These are phyloP conservation scores for Lymantria monacha DNA, from an alignment of 2,888 invertebrate genomes.

Conservation along the genomic window DNA sequence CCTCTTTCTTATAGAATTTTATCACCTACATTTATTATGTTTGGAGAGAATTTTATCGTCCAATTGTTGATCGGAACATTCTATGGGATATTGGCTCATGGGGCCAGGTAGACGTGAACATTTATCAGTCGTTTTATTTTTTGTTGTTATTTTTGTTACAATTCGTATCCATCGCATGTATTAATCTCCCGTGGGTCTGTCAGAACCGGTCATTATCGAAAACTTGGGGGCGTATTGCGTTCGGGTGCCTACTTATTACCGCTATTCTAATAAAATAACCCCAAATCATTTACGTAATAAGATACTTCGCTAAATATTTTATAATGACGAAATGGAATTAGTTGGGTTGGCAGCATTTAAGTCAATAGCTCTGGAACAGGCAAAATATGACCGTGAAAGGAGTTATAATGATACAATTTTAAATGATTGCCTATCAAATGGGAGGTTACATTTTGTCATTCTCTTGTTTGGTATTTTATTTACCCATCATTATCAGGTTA, in stretches of 20 bases:
- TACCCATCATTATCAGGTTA: constrained; percentile 61
- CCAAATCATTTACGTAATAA: constrained; percentile 77
- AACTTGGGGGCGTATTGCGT: constrained; percentile 78
- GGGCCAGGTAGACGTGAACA: constrained; percentile 68
- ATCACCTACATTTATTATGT: constrained; percentile 78
- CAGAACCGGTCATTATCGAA: constrained; percentile 76
- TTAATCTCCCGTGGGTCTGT: constrained; percentile 75
- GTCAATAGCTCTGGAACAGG: constrained; percentile 48
- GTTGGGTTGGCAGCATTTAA: constrained; percentile 63
- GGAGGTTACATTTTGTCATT: constrained; percentile 41
- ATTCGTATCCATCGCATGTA: constrained; percentile 74
- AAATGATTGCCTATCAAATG: constrained; percentile 46
- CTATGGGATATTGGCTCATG: constrained; percentile 46
- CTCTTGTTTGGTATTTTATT: constrained; percentile 38
- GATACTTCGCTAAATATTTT: constrained; percentile 81
- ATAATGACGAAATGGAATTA: constrained; percentile 70
- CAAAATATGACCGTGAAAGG: constrained; percentile 43
- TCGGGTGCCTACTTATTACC: constrained; percentile 78
- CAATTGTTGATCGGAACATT: constrained; percentile 52
- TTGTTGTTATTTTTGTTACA: constrained; percentile 74
- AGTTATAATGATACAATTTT: constrained; percentile 52
- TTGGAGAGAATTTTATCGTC: constrained; percentile 74
- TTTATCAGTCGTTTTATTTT: constrained; percentile 78
- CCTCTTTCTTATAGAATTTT: constrained; percentile 64
- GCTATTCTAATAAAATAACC: constrained; percentile 76